Percentiles rank a stretch among this genome's conserved stretches.
Evolutionary conservation across 1,140 invertebrate species (phyloP).

Genomic region (Heliconius nattereri): DNA sequence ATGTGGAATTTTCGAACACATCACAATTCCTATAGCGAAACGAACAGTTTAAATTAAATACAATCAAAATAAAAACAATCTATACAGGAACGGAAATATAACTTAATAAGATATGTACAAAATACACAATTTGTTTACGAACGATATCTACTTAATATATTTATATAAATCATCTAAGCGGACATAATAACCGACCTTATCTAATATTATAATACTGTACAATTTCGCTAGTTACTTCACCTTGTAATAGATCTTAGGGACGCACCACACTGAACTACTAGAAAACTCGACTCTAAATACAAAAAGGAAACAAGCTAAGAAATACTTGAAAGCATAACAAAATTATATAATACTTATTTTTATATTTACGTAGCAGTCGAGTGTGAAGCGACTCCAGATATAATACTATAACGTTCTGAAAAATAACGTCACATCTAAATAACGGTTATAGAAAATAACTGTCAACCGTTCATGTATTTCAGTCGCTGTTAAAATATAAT

Average conservation of each 20-base stretch:
- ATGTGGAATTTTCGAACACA: slow-evolving; percentile 72
- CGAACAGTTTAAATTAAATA: slow-evolving; percentile 71
- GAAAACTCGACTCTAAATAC: slow-evolving; percentile 12
- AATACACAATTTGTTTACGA: slow-evolving; percentile 69
- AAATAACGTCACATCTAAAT: slow-evolving; percentile 11
- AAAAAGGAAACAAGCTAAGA: slow-evolving; percentile 5
- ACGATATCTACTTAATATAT: slow-evolving; percentile 65
- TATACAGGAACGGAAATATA: slow-evolving; percentile 79
- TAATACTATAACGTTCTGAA: slow-evolving; percentile 9
- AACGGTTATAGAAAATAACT: slow-evolving; percentile 2
- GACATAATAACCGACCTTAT: slow-evolving; percentile 68
- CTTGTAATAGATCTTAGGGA: slow-evolving; percentile 54
- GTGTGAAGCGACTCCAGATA: not conserved
- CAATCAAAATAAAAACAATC: slow-evolving; percentile 64
- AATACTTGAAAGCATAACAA: slow-evolving; percentile 8
- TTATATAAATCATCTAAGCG: slow-evolving; percentile 68
- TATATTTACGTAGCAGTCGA: slow-evolving; percentile 1
- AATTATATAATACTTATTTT: slow-evolving; percentile 6
- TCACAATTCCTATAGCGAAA: slow-evolving; percentile 77
- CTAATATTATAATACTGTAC: slow-evolving; percentile 79
- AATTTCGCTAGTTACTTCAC: slow-evolving; percentile 76
- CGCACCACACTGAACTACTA: slow-evolving; percentile 28
- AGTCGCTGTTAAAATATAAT: slow-evolving; percentile 10
- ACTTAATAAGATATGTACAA: slow-evolving; percentile 78
- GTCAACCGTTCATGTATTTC: not conserved